Evolutionary conservation across 2,888 invertebrate genomes (phyloP).

Genomic region (Platynereis dumerilii): DNA sequence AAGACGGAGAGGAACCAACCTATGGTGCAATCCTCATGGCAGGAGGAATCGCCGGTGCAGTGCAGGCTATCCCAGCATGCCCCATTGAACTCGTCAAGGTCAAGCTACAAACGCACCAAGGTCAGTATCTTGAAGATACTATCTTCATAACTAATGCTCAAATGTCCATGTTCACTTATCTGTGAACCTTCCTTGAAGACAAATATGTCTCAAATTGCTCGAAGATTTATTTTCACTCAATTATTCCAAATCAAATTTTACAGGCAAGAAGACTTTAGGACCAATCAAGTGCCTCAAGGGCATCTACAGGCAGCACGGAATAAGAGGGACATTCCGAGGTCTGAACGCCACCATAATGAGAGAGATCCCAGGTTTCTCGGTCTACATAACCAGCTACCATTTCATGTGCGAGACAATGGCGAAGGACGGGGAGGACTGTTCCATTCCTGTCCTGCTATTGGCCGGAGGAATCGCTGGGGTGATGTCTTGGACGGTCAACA

Average conservation of each 20-base stretch:
- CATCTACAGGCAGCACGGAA: constrained; percentile 66
- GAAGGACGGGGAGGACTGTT: constrained; percentile 9
- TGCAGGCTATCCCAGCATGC: constrained; percentile 69
- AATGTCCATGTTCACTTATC: too few species aligned
- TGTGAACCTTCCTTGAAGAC: too few species aligned
- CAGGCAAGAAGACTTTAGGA: constrained; percentile 53
- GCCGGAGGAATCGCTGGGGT: constrained; percentile 66
- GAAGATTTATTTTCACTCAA: too few species aligned
- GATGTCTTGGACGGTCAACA: constrained; percentile 73
- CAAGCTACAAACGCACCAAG: constrained; percentile 68
- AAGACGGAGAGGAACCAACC: constrained; percentile 2
- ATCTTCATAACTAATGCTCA: too few species aligned
- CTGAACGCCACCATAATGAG: constrained; percentile 55
- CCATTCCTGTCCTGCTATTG: constrained; percentile 35
- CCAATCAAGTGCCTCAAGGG: constrained; percentile 66
- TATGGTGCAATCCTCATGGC: constrained; percentile 66
- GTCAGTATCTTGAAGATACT: too few species aligned
- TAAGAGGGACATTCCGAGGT: constrained; percentile 56
- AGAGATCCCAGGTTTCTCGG: constrained; percentile 72
- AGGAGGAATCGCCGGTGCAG: constrained; percentile 71
- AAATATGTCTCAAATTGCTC: too few species aligned
- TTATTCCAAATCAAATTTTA: too few species aligned
- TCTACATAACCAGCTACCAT: constrained; percentile 73
- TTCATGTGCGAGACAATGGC: constrained; percentile 45
- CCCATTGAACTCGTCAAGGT: constrained; percentile 76